Conservation (phyloP, 2,797 vertebrate genomes). For the Platalea minor region DNA sequence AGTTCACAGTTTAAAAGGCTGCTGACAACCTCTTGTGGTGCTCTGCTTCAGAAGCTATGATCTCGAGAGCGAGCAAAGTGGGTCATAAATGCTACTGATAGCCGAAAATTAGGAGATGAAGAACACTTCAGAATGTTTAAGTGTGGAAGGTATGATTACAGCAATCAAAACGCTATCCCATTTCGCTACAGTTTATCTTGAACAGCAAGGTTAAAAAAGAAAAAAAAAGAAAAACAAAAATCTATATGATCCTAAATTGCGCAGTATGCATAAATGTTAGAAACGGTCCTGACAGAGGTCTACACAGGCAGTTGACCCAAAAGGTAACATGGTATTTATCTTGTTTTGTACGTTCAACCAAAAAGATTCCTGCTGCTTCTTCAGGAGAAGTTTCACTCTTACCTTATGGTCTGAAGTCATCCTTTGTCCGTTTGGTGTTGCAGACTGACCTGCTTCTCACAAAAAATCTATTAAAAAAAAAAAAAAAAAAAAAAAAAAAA, state of each 20-base stretch:
- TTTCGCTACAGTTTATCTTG: background rate
- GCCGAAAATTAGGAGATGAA: constrained; percentile 32
- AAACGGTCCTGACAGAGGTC: background rate
- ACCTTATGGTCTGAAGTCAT: background rate
- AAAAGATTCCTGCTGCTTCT: background rate
- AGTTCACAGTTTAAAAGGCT: background rate
- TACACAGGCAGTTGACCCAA: background rate
- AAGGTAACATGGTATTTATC: background rate
- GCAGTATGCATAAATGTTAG: background rate
- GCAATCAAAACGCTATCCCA: constrained; percentile 27
- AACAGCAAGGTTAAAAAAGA: background rate
- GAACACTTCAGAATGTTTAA: constrained; percentile 23
- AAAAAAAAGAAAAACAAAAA: no score
- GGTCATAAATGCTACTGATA: background rate
- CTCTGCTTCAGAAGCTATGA: constrained; percentile 17
- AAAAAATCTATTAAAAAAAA: background rate
- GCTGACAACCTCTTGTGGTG: background rate
- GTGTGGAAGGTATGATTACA: constrained; percentile 33
- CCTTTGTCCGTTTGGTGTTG: background rate
- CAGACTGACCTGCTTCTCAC: background rate
- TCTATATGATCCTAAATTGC: background rate
- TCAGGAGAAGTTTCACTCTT: background rate
- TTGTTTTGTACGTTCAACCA: background rate
- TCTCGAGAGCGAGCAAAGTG: constrained; percentile 22
- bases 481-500: background rate